Evolutionary conservation across 1,140 invertebrate genomes (phyloP).

Genomic region (Amphibalanus amphitrite): DNA sequence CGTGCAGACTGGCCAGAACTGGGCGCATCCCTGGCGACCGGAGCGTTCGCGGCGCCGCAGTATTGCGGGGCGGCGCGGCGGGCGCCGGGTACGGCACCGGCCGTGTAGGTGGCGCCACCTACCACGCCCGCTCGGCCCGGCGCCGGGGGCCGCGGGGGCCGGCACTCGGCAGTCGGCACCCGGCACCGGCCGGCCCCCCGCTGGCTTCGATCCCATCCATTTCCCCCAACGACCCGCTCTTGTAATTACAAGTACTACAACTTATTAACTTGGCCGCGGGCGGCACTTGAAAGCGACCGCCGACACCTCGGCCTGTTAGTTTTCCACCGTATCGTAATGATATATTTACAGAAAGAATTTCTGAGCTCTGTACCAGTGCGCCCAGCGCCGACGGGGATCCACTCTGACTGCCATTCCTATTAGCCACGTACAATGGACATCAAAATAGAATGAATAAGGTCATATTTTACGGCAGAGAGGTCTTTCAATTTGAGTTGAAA

Average conservation of each 20-base stretch:
- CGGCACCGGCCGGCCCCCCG: too few species aligned
- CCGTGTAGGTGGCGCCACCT: not conserved
- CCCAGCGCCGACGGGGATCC: too few species aligned
- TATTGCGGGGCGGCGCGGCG: not conserved
- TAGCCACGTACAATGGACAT: not conserved
- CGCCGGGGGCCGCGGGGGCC: too few species aligned
- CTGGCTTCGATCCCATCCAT: not conserved
- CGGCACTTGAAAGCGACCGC: not conserved
- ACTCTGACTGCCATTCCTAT: not conserved
- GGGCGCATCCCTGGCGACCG: too few species aligned
- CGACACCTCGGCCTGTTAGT: not conserved
- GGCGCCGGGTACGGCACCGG: not conserved
- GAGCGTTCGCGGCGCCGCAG: too few species aligned
- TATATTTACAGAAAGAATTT: not conserved
- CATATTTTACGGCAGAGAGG: not conserved
- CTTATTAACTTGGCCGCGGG: not conserved
- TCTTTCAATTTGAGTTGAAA: not conserved
- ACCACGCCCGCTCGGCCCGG: too few species aligned
- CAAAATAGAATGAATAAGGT: not conserved
- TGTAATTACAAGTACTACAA: conserved; percentile 2
- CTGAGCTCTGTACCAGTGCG: not conserved
- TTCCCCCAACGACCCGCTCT: not conserved
- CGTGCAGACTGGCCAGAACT: too few species aligned
- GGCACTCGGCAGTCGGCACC: too few species aligned
- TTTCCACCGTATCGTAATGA: not conserved